These are phyloP conservation scores for Sinonovacula constricta DNA, from an alignment of 1,140 invertebrate genomes.

Conservation along the genomic window DNA sequence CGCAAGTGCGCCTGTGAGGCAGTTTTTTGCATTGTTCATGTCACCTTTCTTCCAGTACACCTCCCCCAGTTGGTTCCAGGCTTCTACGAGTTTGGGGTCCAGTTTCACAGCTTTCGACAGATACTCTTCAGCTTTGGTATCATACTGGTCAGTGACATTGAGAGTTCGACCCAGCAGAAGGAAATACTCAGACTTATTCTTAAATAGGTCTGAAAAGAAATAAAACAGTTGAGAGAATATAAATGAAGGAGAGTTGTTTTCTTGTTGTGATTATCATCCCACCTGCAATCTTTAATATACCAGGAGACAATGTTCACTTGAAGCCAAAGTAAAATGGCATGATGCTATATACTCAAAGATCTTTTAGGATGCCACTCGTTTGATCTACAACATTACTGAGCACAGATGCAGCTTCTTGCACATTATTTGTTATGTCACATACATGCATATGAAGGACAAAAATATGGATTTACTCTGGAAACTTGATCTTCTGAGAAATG, in stretches of 20 bases:
- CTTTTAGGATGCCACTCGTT: too few species aligned
- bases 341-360: too few species aligned
- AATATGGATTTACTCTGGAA: too few species aligned
- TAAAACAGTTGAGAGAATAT: background rate
- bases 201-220: conserved; percentile 70
- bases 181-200: conserved; percentile 84
- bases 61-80: conserved; percentile 94
- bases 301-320: background rate
- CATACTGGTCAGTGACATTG: conserved; percentile 86
- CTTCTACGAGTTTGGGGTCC: conserved; percentile 88
- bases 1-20: conserved; percentile 89
- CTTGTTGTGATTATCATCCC: background rate
- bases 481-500: too few species aligned
- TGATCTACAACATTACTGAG: too few species aligned
- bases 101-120: conserved; percentile 91
- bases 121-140: conserved; percentile 85
- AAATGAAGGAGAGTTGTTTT: background rate
- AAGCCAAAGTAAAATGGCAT: background rate
- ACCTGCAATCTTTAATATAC: background rate
- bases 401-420: too few species aligned
- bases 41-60: conserved; percentile 94
- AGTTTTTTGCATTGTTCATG: conserved; percentile 89
- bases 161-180: conserved; percentile 88
- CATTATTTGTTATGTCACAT: too few species aligned
- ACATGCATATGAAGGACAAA: too few species aligned